A percentile compares a stretch with the other conserved stretches of the same genome.
Evolutionary conservation across 2,888 invertebrate species (phyloP).

Genomic region (Mayetiola destructor): DNA sequence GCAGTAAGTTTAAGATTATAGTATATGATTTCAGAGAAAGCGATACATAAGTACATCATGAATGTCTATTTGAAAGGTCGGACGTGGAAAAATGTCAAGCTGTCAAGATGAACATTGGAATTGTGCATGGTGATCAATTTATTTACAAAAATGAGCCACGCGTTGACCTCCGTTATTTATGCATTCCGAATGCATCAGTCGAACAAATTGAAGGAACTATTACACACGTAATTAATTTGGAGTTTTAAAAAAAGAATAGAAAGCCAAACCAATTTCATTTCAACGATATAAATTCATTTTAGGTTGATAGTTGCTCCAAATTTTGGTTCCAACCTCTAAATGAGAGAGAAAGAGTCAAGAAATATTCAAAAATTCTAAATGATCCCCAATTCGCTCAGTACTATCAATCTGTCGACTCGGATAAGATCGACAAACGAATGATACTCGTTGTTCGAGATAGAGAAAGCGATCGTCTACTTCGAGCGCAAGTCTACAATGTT

Average conservation of each 20-base stretch:
- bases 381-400: too few relatives aligned
- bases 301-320: constrained; percentile 21
- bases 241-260: not conserved
- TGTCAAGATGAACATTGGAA: not conserved
- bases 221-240: not conserved
- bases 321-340: constrained; percentile 30
- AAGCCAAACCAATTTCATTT: not conserved
- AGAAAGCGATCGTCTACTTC: too few relatives aligned
- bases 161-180: not conserved
- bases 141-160: not conserved
- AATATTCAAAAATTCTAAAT: not conserved
- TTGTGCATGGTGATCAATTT: not conserved
- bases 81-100: not conserved
- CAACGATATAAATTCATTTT: not conserved
- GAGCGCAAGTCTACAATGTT: too few relatives aligned
- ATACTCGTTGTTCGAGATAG: too few relatives aligned
- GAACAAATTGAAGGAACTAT: not conserved
- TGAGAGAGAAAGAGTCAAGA: not conserved
- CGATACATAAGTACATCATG: too few relatives aligned
- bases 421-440: too few relatives aligned
- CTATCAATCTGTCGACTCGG: too few relatives aligned
- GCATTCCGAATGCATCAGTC: not conserved
- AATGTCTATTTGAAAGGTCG: not conserved
- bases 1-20: constrained; percentile 1
- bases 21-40: too few relatives aligned